These are phyloP conservation scores for Heliocidaris erythrogramma DNA, from an alignment of 35 echinoderm and acorn worm species.

Conservation along the genomic window DNA sequence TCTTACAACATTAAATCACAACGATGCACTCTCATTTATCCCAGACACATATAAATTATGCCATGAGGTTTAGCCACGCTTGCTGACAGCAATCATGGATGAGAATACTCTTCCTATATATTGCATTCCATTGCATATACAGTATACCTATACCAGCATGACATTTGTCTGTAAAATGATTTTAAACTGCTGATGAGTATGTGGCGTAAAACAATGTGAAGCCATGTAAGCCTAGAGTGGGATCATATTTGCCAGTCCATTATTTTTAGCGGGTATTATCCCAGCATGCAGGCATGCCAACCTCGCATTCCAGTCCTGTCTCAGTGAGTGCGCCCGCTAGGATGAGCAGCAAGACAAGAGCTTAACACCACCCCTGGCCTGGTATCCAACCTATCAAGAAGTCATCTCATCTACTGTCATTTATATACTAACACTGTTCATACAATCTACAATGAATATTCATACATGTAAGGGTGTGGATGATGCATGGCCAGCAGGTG, in stretches of 20 bases:
- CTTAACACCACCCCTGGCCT: background rate
- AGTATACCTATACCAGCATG: background rate
- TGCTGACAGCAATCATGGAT: background rate
- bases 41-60: background rate
- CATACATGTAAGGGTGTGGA: too few relatives aligned
- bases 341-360: background rate
- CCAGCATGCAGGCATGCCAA: background rate
- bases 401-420: background rate
- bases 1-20: too few relatives aligned
- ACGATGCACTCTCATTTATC: background rate
- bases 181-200: background rate
- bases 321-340: background rate
- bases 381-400: background rate
- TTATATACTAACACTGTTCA: background rate
- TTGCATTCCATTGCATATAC: too few relatives aligned
- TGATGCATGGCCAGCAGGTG: too few relatives aligned
- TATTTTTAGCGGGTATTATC: conserved; percentile 23
- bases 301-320: background rate
- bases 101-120: too few relatives aligned
- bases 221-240: background rate
- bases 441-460: too few relatives aligned
- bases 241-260: conserved; percentile 26
- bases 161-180: background rate
- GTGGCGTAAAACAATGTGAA: background rate
- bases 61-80: background rate